These are phyloP conservation scores for Polypedilum pembai DNA, from an alignment of 1,140 invertebrate genomes.

Conservation along the genomic window DNA sequence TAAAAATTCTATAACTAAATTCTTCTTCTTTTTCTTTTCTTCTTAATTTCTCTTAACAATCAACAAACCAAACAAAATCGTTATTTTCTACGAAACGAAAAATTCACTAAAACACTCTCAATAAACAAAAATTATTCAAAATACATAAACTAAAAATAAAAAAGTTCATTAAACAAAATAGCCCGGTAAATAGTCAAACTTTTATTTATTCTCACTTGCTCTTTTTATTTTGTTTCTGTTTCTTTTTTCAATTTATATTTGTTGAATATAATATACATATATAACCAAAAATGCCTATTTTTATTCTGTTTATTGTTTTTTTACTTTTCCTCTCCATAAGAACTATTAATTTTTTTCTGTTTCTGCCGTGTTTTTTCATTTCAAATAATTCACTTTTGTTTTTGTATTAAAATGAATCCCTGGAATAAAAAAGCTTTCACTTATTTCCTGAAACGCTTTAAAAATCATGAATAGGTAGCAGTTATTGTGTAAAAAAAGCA, in stretches of 20 bases:
- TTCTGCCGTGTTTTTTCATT: not conserved
- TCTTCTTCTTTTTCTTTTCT: constrained; percentile 10
- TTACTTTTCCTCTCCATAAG: not conserved
- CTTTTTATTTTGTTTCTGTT: not conserved
- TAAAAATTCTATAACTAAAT: not conserved
- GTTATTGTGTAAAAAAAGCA: no score
- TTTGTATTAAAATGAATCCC: no score
- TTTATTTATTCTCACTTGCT: not conserved
- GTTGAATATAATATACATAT: not conserved
- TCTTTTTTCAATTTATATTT: not conserved
- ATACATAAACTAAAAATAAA: not conserved
- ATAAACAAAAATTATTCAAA: not conserved
- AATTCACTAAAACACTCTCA: not conserved
- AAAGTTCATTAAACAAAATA: constrained; percentile 28
- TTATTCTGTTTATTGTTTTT: not conserved
- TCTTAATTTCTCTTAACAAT: not conserved
- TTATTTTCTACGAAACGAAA: not conserved
- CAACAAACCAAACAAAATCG: not conserved
- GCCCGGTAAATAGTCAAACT: constrained; percentile 15
- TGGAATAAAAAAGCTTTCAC: no score
- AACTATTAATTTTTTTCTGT: not conserved
- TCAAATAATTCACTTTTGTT: no score
- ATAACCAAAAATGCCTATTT: not conserved
- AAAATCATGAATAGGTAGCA: no score
- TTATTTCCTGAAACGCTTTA: no score